Evolutionary conservation across 2,113 vertebrate species (phyloP), one percentile per base, ranked within the genome.

Genomic region (Perognathus longimembris): DNA sequence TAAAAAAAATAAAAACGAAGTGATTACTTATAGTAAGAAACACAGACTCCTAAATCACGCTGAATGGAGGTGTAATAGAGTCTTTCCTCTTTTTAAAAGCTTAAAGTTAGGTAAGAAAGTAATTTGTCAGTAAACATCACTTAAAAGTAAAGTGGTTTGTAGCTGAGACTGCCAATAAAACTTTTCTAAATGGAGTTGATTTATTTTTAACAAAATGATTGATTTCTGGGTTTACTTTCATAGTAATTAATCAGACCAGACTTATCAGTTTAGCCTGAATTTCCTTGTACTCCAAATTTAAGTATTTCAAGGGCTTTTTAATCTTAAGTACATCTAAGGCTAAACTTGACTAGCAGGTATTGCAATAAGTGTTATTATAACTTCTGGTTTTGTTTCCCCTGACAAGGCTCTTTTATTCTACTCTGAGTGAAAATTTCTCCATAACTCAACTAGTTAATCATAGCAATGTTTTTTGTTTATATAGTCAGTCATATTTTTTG

Each of bases 201-300:
- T 94, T 90, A 90, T 96, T 96, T 95, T 93, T 84, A 91, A 92
- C 61, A 91, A 81, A 89, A 93, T 95, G 84, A 96, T 95, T 93
- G 94, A 96, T 94, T 95, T 93, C 67, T 70, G 36, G 28, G 34
- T 81, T 94, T 93, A 84, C 67, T 94, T 93, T 91, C 75, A 89
- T 75, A 81, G 57, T 93, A 94, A 94, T 96, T 96, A 96, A 96
- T 93, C 91, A 95, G 67, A 87, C 40, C 20, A 67, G 76, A 40
- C 2, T 94, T 96, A 96, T 89, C 92, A 94, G 34, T 5, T 93
- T 96, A 93, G 69, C 59, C 59, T 38, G 34, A 30, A 6, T 81
- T 24, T 81, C n/a, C 34, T 32, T 81, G 57, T 20, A 92, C 30
- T 93, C 80, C 66, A 92, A 94, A 75, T 86, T 66, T 92, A 71